These are phyloP conservation scores for Clarias fuscus DNA, from an alignment of 2,797 vertebrate species.

Conservation along the genomic window DNA sequence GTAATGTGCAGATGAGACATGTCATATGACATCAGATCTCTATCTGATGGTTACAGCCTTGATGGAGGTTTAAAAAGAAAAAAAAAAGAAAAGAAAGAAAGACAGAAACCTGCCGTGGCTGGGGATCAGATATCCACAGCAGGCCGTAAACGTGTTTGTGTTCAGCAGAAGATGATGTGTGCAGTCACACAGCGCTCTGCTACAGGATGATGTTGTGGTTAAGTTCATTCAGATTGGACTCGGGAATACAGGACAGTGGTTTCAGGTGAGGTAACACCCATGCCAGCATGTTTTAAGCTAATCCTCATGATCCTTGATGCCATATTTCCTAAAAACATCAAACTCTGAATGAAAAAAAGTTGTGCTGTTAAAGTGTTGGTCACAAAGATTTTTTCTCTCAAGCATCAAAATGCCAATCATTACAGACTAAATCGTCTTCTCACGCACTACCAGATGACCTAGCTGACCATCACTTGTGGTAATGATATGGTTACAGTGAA, in stretches of 20 bases:
- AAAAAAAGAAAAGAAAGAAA: not conserved
- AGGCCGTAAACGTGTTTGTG: not conserved
- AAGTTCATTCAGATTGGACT: slow-evolving; percentile 21
- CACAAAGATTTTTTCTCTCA: too few relatives aligned
- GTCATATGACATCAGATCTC: not conserved
- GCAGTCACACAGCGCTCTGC: slow-evolving; percentile 26
- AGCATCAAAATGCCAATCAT: not conserved
- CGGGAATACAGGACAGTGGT: slow-evolving; percentile 1
- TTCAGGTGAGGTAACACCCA: not conserved
- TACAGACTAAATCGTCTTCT: not conserved
- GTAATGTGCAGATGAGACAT: not conserved
- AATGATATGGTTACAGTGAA: not conserved
- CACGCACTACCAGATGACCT: not conserved
- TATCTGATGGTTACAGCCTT: not conserved
- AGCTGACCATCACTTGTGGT: not conserved
- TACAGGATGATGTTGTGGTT: slow-evolving; percentile 36
- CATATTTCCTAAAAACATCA: slow-evolving; percentile 23
- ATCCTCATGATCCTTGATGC: slow-evolving; percentile 3
- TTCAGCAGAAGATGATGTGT: slow-evolving; percentile 6
- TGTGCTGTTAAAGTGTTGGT: not conserved
- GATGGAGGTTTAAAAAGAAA: not conserved
- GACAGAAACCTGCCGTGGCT: not conserved
- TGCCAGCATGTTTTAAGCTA: slow-evolving; percentile 9
- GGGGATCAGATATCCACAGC: slow-evolving; percentile 33
- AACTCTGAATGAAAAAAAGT: not conserved